Conservation (phyloP, 2,797 vertebrate species). For the Stomatorhinus walkeri region DNA sequence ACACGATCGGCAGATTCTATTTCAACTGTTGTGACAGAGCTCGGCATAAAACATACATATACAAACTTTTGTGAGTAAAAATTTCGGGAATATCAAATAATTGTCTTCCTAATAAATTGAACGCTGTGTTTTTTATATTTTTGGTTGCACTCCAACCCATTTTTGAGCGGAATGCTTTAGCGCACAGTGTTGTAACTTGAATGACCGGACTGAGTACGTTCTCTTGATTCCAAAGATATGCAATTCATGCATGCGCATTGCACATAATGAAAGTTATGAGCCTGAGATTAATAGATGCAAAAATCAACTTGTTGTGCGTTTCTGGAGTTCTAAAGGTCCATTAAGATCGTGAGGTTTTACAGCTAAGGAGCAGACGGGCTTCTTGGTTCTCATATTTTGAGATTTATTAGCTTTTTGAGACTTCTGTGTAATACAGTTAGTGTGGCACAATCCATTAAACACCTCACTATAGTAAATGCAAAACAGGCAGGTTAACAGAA, state of each 20-base stretch:
- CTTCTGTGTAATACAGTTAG: too few species aligned
- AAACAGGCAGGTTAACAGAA: too few species aligned
- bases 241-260: neutral
- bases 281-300: neutral
- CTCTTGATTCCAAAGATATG: neutral
- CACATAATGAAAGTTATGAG: neutral
- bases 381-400: too few species aligned
- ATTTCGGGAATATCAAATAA: neutral
- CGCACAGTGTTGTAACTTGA: neutral
- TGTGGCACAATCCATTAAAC: too few species aligned
- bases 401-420: too few species aligned
- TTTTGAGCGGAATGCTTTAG: neutral
- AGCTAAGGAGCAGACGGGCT: too few species aligned
- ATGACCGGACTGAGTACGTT: neutral
- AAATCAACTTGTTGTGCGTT: neutral
- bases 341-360: too few species aligned
- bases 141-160: neutral
- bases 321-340: neutral
- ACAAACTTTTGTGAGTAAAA: neutral
- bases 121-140: neutral
- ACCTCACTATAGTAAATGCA: too few species aligned
- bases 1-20: neutral
- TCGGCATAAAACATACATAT: neutral
- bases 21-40: neutral
- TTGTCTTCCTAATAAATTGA: neutral